Percentiles rank a stretch among this genome's conserved stretches.
These are phyloP conservation scores for Odobenus rosmarus DNA, from an alignment of 2,113 vertebrate species.

Conservation along the genomic window DNA sequence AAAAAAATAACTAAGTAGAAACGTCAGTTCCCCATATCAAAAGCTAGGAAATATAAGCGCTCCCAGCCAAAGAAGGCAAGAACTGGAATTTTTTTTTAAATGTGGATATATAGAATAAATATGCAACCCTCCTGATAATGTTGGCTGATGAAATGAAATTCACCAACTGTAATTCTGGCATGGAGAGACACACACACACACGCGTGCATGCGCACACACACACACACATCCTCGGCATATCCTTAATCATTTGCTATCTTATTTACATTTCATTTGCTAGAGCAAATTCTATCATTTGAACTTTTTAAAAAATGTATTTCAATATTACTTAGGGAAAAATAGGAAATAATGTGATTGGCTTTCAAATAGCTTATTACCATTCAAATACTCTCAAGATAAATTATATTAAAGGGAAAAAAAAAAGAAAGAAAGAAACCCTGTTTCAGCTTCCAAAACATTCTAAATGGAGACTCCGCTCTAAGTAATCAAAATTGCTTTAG, in stretches of 20 bases:
- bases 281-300: conserved; percentile 80
- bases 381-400: conserved; percentile 88
- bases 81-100: conserved; percentile 58
- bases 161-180: conserved; percentile 65
- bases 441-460: conserved; percentile 84
- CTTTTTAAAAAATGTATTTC: conserved; percentile 76
- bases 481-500: conserved; percentile 95
- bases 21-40: conserved; percentile 25
- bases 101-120: conserved; percentile 48
- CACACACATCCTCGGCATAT: background rate
- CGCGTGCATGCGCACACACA: background rate
- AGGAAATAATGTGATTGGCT: conserved; percentile 90
- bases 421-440: background rate
- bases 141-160: conserved; percentile 65
- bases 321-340: conserved; percentile 76
- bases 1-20: conserved; percentile 45
- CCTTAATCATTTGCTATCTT: conserved; percentile 76
- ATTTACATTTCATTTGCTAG: conserved; percentile 81
- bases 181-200: background rate
- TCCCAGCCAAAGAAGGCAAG: conserved; percentile 65
- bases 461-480: conserved; percentile 92
- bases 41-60: conserved; percentile 35
- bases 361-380: conserved; percentile 94
- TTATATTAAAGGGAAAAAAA: conserved; percentile 79
- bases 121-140: conserved; percentile 68